phyloP scores from a whole-genome alignment of 2,888 invertebrate genomes.

The Xanthia togata region DNA sequence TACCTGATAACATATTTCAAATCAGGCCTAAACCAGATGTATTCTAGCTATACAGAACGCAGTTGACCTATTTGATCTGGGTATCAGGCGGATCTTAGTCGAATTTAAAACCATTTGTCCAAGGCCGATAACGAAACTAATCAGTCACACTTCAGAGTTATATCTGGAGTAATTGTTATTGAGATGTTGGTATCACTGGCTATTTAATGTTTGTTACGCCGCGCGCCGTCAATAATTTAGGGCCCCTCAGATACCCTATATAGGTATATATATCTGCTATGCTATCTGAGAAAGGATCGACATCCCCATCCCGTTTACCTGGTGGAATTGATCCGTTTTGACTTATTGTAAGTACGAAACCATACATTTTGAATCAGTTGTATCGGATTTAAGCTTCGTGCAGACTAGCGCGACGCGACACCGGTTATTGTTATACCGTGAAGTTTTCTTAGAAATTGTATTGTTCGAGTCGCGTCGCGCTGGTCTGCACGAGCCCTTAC shows the following conservation, averaged over 20 bases:
- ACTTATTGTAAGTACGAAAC: not conserved
- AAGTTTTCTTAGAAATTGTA: no score
- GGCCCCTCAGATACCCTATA: not conserved
- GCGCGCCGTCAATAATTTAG: not conserved
- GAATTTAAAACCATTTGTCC: slow-evolving; percentile 24
- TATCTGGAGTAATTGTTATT: not conserved
- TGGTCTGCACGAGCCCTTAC: no score
- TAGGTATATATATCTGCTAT: no score
- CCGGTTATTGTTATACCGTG: no score
- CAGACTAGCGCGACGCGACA: no score
- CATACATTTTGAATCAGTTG: not conserved
- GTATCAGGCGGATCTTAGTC: not conserved
- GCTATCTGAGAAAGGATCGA: not conserved
- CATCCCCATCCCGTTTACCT: not conserved
- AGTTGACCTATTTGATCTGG: slow-evolving; percentile 33
- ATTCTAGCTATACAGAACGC: not conserved
- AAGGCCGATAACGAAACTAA: not conserved
- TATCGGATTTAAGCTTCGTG: not conserved
- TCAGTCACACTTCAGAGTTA: slow-evolving; percentile 5
- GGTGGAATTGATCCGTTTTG: not conserved
- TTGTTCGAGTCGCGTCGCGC: no score
- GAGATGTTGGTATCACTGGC: not conserved
- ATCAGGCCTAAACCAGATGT: not conserved
- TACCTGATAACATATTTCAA: not conserved
- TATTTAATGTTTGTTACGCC: not conserved